A percentile compares a stretch with the other conserved stretches of the same genome.
Conservation (phyloP, 2,888 invertebrate species). For the Dryadula phaetusa region DNA sequence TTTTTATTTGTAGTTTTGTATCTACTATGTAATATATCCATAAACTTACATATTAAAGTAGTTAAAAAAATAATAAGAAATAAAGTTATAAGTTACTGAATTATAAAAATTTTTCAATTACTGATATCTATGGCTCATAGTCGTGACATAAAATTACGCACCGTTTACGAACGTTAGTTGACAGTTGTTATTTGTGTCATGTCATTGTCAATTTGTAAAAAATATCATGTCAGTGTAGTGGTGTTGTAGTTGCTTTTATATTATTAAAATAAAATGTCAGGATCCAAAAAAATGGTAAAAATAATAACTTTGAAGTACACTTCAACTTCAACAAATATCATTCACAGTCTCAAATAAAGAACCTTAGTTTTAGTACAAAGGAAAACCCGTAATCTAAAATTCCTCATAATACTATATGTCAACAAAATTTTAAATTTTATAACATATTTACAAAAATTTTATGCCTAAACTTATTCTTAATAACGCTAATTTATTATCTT, state of each 20-base stretch:
- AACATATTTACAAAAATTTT: conserved; percentile 46
- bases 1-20: no score
- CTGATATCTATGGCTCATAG: no score
- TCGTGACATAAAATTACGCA: neutral
- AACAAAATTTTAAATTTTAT: conserved; percentile 53
- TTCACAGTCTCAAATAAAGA: neutral
- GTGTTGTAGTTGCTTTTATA: conserved; percentile 57
- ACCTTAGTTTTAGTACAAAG: neutral
- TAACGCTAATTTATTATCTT: neutral
- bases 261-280: conserved; percentile 67
- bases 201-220: conserved; percentile 55
- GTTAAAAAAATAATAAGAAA: no score
- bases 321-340: neutral
- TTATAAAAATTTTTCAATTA: neutral
- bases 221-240: conserved; percentile 60
- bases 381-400: neutral
- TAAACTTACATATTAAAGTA: no score
- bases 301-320: conserved; percentile 12
- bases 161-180: conserved; percentile 45
- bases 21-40: no score
- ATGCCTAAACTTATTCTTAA: neutral
- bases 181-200: conserved; percentile 51
- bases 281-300: conserved; percentile 77
- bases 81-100: no score
- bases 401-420: conserved; percentile 29